Conservation (phyloP, 2,888 invertebrate genomes). For the Eutolmus rufibarbis region DNA sequence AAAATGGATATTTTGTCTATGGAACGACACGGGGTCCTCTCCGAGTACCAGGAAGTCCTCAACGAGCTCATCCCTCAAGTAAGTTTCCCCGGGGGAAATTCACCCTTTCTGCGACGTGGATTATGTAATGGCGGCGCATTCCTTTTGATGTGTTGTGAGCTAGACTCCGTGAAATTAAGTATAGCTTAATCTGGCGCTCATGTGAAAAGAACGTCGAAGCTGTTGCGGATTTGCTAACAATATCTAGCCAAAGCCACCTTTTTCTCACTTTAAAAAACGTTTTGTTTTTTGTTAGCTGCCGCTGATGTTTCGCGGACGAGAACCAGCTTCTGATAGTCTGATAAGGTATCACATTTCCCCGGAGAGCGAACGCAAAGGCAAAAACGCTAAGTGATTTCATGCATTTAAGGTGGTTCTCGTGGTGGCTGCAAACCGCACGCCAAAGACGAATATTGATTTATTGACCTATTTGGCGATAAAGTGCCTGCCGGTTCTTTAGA, state of each 20-base stretch:
- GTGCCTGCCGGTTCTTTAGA: background rate
- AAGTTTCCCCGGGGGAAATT: conserved; percentile 49
- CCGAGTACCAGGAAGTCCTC: conserved; percentile 56
- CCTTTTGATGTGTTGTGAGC: background rate
- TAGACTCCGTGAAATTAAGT: background rate
- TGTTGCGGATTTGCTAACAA: background rate
- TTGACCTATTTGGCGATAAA: conserved; percentile 7
- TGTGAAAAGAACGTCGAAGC: background rate
- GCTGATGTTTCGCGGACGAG: background rate
- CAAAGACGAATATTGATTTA: conserved; percentile 5
- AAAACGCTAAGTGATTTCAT: conserved; percentile 3
- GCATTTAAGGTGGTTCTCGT: conserved; percentile 10
- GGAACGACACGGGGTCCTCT: conserved; percentile 55
- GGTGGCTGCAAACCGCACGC: background rate
- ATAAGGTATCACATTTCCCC: background rate
- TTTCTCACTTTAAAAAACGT: background rate
- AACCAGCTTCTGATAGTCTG: conserved; percentile 1
- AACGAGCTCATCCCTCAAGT: conserved; percentile 58
- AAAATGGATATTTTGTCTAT: conserved; percentile 59
- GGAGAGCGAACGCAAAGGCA: background rate
- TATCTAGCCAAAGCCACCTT: background rate
- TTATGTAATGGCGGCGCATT: conserved; percentile 9
- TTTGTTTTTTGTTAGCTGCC: background rate
- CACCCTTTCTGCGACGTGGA: background rate
- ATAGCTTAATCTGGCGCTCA: background rate